Base-by-base conservation (phyloP, 2,113 vertebrate species). In the Speoplatyrhinus poulsoni region DNA sequence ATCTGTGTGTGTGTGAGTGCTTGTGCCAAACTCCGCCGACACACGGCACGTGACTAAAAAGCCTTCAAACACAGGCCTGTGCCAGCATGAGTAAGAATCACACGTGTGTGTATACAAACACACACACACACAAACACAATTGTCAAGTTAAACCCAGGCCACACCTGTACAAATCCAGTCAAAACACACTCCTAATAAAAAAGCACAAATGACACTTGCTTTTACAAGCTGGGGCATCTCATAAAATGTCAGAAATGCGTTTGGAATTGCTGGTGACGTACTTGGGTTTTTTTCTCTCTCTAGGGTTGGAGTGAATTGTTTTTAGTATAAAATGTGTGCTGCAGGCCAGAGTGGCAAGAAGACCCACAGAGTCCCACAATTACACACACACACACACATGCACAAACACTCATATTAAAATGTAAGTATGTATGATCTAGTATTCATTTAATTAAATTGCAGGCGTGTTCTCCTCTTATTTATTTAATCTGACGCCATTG, bases 301-400 rank as follows among this genome's bases (percentile, higher is more conserved):
- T n/a, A 62, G 79, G 78, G 11, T 15, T 15, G 9, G 11, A 15
- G 49, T 72, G 72, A 82, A 75, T 63, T 73, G 84, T 87, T 85
- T 89, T 82, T 84, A 83, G 79, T 75, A 82, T 73, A 76, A 72
- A 72, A 75, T 84, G 82, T 61, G 77, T 17, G 84, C 84, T 80
- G 80, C 70, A 73, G 81, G 73, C 75, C 78, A 26, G 67, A 75
- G 85, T 16, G 85, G 87, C 72, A 57, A 46, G 46, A 60, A 84
- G 76, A 75, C n/a, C n/a, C n/a, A n/a, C 87, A 84, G 81, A 82
- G 81, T 82, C 74, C 72, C 15, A 19, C 26, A 26, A 26, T 26
- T 2, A 53, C 50, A 53, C 50, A 53, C 50, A n/a, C 50, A 53
- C 19, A 19, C 19, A 53, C 50, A 53, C 50, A 53, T 13, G n/a